Evolutionary conservation across 2,797 vertebrate species (phyloP).

Genomic region (Balearica regulorum): DNA sequence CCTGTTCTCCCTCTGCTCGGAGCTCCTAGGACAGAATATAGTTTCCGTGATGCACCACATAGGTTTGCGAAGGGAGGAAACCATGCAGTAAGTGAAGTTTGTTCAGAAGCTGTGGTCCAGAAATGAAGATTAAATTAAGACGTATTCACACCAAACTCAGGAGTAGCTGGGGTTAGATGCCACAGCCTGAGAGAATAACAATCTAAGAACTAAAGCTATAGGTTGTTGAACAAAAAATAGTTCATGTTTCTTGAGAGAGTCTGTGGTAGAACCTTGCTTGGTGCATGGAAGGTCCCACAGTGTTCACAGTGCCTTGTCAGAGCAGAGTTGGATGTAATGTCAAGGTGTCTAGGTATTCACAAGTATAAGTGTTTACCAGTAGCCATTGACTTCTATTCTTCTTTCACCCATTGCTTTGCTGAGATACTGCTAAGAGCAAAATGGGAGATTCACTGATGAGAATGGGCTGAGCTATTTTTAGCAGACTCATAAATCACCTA

Average conservation of each 20-base stretch:
- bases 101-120: background rate
- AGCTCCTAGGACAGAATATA: accelerated
- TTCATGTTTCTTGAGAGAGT: accelerated
- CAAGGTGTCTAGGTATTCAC: background rate
- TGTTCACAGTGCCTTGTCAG: accelerated
- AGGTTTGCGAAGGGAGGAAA: background rate
- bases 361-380: background rate
- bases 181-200: background rate
- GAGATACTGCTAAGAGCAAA: background rate
- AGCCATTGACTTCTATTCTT: background rate
- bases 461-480: background rate
- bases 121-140: background rate
- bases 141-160: background rate
- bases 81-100: background rate
- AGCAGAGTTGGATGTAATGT: background rate
- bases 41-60: accelerated
- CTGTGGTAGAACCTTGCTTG: background rate
- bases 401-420: background rate
- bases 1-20: background rate
- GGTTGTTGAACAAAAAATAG: background rate
- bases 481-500: background rate
- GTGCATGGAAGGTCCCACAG: too few relatives aligned
- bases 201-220: background rate
- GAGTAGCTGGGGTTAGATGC: background rate
- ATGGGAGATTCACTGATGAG: background rate